Evolutionary conservation across 2,797 vertebrate genomes (phyloP).

Genomic region (Chiroxiphia lanceolata): DNA sequence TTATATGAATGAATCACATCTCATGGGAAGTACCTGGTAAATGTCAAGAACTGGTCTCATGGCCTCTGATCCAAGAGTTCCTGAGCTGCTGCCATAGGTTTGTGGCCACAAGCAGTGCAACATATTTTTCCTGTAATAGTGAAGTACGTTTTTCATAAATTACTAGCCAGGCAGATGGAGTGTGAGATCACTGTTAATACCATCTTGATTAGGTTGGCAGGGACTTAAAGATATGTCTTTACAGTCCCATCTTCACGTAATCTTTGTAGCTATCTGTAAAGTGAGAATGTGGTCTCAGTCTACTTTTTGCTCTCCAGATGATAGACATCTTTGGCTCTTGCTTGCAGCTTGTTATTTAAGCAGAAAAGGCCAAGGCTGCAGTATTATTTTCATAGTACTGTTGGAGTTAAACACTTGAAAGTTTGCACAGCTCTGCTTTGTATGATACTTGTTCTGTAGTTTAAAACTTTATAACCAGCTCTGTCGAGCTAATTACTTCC

Average conservation of each 20-base stretch:
- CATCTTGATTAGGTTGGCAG: conserved; percentile 73
- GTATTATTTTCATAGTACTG: conserved; percentile 13
- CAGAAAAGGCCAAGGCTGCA: conserved; percentile 54
- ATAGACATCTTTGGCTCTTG: conserved; percentile 65
- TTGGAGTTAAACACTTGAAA: not conserved
- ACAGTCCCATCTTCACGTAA: conserved; percentile 67
- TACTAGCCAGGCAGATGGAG: conserved; percentile 71
- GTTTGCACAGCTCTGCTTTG: not conserved
- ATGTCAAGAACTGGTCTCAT: conserved; percentile 13
- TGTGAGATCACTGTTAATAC: conserved; percentile 73
- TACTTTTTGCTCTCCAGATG: conserved; percentile 63
- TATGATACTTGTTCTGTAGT: not conserved
- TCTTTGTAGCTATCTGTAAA: conserved; percentile 68
- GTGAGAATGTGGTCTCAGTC: conserved; percentile 55
- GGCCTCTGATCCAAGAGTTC: conserved; percentile 47
- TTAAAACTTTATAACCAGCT: not conserved
- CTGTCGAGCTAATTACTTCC: not conserved
- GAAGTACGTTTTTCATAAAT: conserved; percentile 64
- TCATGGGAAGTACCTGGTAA: conserved; percentile 42
- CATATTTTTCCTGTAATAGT: conserved; percentile 67
- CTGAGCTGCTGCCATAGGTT: conserved; percentile 52
- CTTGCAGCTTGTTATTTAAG: conserved; percentile 59
- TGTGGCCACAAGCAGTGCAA: conserved; percentile 53
- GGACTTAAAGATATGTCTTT: conserved; percentile 68
- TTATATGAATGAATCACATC: conserved; percentile 1